Conservation (phyloP, 2,888 invertebrate genomes). For the Melanargia galathea region DNA sequence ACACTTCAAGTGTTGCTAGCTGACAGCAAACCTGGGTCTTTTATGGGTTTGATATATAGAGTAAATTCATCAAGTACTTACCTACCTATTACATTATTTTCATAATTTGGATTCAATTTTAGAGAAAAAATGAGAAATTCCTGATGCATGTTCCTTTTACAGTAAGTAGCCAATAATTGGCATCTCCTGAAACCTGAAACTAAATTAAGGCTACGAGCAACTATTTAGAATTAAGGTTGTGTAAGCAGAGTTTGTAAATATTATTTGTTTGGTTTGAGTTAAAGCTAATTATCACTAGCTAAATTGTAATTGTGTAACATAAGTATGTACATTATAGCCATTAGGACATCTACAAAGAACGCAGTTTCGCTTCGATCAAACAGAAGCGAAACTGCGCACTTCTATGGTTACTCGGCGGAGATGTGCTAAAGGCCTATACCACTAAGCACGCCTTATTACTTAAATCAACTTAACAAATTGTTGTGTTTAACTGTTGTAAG, state of each 20-base stretch:
- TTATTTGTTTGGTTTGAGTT: constrained; percentile 7
- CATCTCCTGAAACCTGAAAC: neutral
- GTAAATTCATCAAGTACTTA: too few species aligned
- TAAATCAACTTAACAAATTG: constrained; percentile 33
- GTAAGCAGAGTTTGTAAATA: constrained; percentile 10
- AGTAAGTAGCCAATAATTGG: neutral
- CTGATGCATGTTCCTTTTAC: neutral
- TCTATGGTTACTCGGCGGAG: too few species aligned
- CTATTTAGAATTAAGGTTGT: neutral
- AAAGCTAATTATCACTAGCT: neutral
- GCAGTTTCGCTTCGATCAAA: too few species aligned
- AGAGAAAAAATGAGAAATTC: neutral
- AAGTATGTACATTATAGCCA: constrained; percentile 30
- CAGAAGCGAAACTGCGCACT: too few species aligned
- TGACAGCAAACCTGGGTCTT: too few species aligned
- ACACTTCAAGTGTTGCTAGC: too few species aligned
- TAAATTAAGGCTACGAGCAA: neutral
- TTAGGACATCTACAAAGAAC: too few species aligned
- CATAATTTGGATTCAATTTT: too few species aligned
- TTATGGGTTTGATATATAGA: too few species aligned
- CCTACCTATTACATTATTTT: too few species aligned
- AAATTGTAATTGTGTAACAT: constrained; percentile 22
- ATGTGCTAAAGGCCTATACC: too few species aligned
- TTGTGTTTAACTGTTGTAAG: constrained; percentile 33
- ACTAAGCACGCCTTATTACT: constrained; percentile 38